Percentiles rank a stretch among this genome's conserved stretches.
Evolutionary conservation across 2,797 vertebrate genomes (phyloP).

Genomic region (Megaceryle alcyon): DNA sequence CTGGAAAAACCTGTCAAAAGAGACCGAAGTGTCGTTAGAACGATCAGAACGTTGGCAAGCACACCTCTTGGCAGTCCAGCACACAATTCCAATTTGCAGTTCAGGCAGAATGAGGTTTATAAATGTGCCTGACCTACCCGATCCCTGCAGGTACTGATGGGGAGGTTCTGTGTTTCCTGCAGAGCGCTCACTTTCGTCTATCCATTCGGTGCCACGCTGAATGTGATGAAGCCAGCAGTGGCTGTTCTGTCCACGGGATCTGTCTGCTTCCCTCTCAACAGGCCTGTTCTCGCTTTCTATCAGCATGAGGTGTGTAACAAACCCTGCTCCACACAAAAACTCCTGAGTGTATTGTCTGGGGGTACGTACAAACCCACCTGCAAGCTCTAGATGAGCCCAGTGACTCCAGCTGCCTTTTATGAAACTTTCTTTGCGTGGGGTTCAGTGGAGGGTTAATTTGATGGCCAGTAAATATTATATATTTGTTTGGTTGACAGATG

Average conservation of each 20-base stretch:
- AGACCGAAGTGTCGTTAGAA: neutral
- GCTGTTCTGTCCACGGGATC: constrained; percentile 93
- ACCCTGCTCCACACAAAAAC: neutral
- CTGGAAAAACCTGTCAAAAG: neutral
- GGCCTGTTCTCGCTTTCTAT: constrained; percentile 92
- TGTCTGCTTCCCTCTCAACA: constrained; percentile 94
- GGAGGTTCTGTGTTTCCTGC: constrained; percentile 22
- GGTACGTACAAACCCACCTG: neutral
- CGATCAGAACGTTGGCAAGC: neutral
- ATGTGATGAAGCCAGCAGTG: constrained; percentile 92
- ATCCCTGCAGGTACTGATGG: neutral
- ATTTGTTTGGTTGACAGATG: neutral
- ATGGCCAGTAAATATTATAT: neutral
- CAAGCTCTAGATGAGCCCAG: neutral
- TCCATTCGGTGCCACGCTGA: constrained; percentile 93
- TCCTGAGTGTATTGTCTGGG: neutral
- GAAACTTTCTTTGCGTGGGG: neutral
- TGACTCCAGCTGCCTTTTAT: neutral
- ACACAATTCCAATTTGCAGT: neutral
- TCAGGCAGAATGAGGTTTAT: neutral
- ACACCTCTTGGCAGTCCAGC: neutral
- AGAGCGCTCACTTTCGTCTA: constrained; percentile 95
- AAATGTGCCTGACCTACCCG: neutral
- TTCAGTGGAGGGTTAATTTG: neutral
- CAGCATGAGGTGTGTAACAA: constrained; percentile 80